A percentile compares a stretch with the other conserved stretches of the same genome.
Conservation (phyloP, 2,888 invertebrate species). For the Platycnemis pennipes region DNA sequence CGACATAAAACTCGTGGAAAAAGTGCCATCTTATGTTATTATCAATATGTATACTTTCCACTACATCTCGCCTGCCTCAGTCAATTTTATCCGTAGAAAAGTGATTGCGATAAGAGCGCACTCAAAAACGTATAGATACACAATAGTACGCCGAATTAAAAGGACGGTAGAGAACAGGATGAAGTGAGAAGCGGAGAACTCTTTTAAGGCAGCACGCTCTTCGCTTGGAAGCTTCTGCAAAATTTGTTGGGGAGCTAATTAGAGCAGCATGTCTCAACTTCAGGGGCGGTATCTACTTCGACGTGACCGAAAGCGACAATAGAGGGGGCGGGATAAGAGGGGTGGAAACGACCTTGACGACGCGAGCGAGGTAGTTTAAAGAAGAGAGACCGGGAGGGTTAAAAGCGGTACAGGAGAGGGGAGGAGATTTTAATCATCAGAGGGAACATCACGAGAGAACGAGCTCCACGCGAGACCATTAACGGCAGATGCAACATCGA, state of each 20-base stretch:
- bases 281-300: background rate
- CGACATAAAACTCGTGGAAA: no score
- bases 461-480: background rate
- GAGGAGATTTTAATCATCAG: background rate
- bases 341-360: background rate
- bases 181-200: no score
- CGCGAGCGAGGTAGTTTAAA: background rate
- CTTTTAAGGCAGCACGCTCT: no score
- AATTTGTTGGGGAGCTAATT: background rate
- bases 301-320: background rate
- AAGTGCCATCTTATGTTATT: no score
- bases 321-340: background rate
- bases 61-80: no score
- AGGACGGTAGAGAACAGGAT: no score
- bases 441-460: background rate
- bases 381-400: background rate
- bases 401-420: background rate
- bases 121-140: no score
- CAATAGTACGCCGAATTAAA: no score
- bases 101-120: no score
- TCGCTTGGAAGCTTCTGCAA: background rate
- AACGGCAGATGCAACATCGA: background rate
- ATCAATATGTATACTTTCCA: no score
- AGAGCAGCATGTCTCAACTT: background rate
- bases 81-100: no score